Evolutionary conservation across 2,888 invertebrate species (phyloP).

Genomic region (Mesoligia furuncula): DNA sequence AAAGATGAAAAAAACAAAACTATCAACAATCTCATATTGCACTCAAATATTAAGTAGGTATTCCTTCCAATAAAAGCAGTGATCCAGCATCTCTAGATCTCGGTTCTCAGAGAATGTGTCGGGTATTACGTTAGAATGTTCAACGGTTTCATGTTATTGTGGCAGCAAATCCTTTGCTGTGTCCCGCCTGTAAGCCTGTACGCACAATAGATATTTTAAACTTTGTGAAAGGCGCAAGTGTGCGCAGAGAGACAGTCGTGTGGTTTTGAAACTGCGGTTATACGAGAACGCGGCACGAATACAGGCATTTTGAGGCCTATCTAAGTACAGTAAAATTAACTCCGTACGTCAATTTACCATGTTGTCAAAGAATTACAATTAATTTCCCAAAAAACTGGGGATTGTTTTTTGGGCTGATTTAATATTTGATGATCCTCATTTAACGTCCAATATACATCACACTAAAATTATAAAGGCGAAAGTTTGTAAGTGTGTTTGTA

Average conservation of each 20-base stretch:
- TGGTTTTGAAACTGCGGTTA: not conserved
- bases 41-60: not conserved
- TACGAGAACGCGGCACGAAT: not conserved
- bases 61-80: not conserved
- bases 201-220: conserved; percentile 46
- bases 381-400: not conserved
- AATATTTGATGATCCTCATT: not conserved
- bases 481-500: too few species aligned
- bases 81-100: conserved; percentile 32
- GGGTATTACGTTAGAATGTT: conserved; percentile 62
- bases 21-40: not conserved
- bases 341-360: not conserved
- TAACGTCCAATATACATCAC: not conserved
- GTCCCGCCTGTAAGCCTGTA: conserved; percentile 40
- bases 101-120: conserved; percentile 26
- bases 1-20: too few species aligned
- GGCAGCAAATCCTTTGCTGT: conserved; percentile 58
- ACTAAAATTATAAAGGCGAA: too few species aligned
- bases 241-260: not conserved
- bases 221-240: conserved; percentile 1
- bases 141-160: conserved; percentile 63
- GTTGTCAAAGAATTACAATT: not conserved
- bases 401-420: not conserved
- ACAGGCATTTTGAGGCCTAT: not conserved
- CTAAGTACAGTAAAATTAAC: not conserved